phyloP scores from a whole-genome alignment of 2,888 invertebrate species.

The Galerucella calmariensis region DNA sequence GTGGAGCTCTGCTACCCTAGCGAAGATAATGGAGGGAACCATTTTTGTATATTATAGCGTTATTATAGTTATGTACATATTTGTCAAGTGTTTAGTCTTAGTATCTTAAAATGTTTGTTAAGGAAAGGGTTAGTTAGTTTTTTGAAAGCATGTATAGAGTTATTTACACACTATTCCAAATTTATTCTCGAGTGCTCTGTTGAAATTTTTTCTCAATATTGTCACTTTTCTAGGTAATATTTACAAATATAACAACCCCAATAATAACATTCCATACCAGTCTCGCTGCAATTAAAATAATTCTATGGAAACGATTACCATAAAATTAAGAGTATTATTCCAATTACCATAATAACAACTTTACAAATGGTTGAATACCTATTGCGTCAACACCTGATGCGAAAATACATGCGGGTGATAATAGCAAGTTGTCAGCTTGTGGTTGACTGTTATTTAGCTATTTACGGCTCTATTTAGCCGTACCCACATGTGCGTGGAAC shows the following conservation, averaged over 20 bases:
- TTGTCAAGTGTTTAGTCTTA: no score
- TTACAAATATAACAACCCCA: not conserved
- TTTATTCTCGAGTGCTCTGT: no score
- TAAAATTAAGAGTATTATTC: constrained; percentile 23
- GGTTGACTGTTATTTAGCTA: constrained; percentile 11
- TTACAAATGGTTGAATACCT: constrained; percentile 8
- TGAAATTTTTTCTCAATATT: no score
- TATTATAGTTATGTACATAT: no score
- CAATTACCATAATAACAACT: constrained; percentile 24
- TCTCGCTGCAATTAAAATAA: not conserved
- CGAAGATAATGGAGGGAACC: no score
- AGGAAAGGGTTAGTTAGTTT: no score
- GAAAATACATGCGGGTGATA: constrained; percentile 25
- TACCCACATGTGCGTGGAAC: constrained; percentile 5
- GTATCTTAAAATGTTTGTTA: no score
- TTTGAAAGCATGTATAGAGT: no score
- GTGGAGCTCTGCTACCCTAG: no score
- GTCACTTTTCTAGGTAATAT: no score
- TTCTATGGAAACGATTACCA: constrained; percentile 11
- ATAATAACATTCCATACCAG: not conserved
- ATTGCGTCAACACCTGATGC: constrained; percentile 29
- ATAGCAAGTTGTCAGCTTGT: constrained; percentile 19
- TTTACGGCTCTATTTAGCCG: constrained; percentile 26
- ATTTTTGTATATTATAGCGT: no score
- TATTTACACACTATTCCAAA: no score